Base-by-base conservation (phyloP, 2,888 invertebrate genomes). In the Plagodis dolabraria region DNA sequence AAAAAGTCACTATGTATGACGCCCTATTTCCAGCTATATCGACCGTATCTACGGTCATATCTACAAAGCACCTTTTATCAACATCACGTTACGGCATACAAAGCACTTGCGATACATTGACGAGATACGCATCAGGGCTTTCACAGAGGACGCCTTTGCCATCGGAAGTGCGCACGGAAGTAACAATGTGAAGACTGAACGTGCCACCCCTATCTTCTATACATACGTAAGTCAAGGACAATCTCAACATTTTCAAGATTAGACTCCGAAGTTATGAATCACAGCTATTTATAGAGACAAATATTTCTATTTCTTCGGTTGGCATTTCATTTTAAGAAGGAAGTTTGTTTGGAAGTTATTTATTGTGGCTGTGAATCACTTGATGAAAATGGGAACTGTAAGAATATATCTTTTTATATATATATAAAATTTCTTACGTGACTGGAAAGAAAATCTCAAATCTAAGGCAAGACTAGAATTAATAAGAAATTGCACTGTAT, bases 141-240 rank as follows among this genome's bases (percentile, higher is more conserved):
- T 63, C 63, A 57, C 58, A 56, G 36, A 60, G 36, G 46, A 55
- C 45, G 59, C 71, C 65, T 60, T 63, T 55, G 57, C 69, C 71
- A 70, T 66, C 75, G 82, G 81, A 82, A 75, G 79, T 69, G 65
- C 62, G 67, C 68, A 68, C 78, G 82, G 81, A 82, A 76, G 78
- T 59, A 62, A 59, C 62, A 66, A 69, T 68, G 69, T 70, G 70
- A 73, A 64, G 63, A 52, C 58, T 64, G 48, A n/a, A 22, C 56
- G 42, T 51, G 65, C 64, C 73, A 50, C 58, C 70, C 62, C 67
- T 64, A 54, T 58, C 64, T 65, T 47, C 65, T 53, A 53, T 63
- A 65, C 60, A 57, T 57, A 62, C 57, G 60, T 64, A 61, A 65
- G 60, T 70, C 64, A 69, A 66, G 61, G 57, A 68, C 6, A 49